Evolutionary conservation across 2,113 vertebrate genomes (phyloP).

Genomic region (Stigmatopora argus): DNA sequence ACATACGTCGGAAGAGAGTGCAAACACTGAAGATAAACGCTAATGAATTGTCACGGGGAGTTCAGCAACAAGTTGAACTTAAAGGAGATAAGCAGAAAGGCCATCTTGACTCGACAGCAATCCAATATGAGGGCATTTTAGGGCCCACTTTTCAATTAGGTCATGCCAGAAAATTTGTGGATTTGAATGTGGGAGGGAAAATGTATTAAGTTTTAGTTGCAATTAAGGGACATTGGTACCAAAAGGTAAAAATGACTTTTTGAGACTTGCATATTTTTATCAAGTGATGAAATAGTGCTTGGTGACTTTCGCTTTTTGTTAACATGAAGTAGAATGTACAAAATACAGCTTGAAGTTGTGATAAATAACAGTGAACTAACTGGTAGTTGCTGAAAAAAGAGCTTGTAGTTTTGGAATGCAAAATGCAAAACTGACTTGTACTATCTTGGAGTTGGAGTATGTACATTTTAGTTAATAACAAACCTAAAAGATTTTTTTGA

Average conservation of each 20-base stretch:
- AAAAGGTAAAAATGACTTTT: no score
- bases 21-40: constrained; percentile 1
- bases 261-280: no score
- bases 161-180: background rate
- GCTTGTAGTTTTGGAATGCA: no score
- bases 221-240: no score
- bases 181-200: background rate
- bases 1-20: background rate
- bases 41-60: background rate
- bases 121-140: background rate
- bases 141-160: background rate
- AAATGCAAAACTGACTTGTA: no score
- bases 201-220: no score
- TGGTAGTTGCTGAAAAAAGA: no score
- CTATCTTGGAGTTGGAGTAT: no score
- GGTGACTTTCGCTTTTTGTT: background rate
- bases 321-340: background rate
- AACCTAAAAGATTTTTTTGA: background rate
- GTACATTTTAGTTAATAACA: no score
- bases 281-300: background rate
- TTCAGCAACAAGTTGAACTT: background rate
- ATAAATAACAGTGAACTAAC: no score
- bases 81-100: background rate
- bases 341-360: no score
- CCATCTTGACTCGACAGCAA: background rate